A percentile compares a stretch with the other conserved stretches of the same genome.
phyloP scores from a whole-genome alignment of 2,797 vertebrate species.

The Pelodytes ibericus region DNA sequence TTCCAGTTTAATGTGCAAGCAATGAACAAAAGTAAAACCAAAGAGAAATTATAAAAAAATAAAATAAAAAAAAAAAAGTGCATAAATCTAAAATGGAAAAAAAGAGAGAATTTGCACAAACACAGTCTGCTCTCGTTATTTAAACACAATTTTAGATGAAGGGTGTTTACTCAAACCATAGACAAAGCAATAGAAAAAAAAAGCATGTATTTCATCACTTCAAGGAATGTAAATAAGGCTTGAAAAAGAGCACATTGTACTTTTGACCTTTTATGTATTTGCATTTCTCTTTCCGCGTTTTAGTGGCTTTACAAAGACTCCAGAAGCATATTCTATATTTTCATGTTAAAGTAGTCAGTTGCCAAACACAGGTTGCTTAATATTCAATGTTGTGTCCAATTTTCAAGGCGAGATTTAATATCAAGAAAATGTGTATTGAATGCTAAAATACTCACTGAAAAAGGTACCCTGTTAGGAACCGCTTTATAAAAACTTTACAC shows the following conservation, averaged over 20 bases:
- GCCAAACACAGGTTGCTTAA: background rate
- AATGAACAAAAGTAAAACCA: background rate
- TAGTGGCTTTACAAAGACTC: background rate
- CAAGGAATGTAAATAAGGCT: constrained; percentile 7
- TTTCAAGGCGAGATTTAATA: too few relatives aligned
- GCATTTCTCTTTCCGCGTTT: background rate
- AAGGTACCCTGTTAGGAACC: too few relatives aligned
- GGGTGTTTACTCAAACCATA: constrained; percentile 1
- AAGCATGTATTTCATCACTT: background rate
- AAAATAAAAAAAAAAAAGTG: background rate
- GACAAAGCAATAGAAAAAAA: background rate
- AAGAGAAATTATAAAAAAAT: background rate
- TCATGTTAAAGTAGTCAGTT: constrained; percentile 5
- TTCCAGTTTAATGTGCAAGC: too few relatives aligned
- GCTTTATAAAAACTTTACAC: too few relatives aligned
- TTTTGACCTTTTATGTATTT: background rate
- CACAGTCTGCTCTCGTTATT: background rate
- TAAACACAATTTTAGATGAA: background rate
- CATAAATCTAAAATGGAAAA: too few relatives aligned
- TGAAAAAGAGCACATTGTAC: constrained; percentile 6
- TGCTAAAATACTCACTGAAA: too few relatives aligned
- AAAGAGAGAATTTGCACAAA: too few relatives aligned
- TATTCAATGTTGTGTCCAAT: background rate
- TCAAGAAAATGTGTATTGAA: too few relatives aligned
- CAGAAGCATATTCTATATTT: background rate